Evolutionary conservation across 2,888 invertebrate species (phyloP).

Genomic region (Entomobrya multifasciata): DNA sequence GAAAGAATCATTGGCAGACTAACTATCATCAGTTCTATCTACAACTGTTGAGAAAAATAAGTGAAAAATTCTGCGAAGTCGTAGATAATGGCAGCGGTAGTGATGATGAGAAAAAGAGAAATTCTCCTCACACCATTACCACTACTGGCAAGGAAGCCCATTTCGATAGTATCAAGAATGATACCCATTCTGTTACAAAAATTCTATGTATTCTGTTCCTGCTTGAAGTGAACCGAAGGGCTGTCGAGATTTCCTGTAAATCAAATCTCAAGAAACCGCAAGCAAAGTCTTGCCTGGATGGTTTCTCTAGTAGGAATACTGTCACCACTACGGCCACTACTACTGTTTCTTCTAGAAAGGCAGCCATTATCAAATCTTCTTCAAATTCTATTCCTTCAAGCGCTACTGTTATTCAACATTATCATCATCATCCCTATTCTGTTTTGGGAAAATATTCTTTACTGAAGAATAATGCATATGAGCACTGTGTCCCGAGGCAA

Average conservation of each 20-base stretch:
- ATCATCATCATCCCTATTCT: no score
- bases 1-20: conserved; percentile 38
- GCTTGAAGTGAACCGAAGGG: conserved; percentile 56
- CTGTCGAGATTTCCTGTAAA: conserved; percentile 58
- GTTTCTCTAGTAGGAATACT: conserved; percentile 13
- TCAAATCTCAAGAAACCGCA: conserved; percentile 63
- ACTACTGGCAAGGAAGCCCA: conserved; percentile 27
- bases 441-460: conserved; percentile 30
- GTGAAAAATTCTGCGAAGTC: conserved; percentile 25
- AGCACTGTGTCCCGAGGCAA: conserved; percentile 55
- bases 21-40: conserved; percentile 53
- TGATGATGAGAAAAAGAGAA: conserved; percentile 23
- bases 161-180: conserved; percentile 42
- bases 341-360: no score
- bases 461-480: conserved; percentile 55
- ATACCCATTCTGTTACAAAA: conserved; percentile 42
- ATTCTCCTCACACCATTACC: no score
- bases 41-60: conserved; percentile 49
- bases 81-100: not conserved
- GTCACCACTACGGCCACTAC: no score
- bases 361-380: conserved; percentile 4
- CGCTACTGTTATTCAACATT: conserved; percentile 9
- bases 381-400: no score
- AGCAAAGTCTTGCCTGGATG: conserved; percentile 26
- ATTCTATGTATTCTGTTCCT: conserved; percentile 50